A percentile compares a stretch with the other conserved stretches of the same genome.
Evolutionary conservation across 2,888 invertebrate species (phyloP).

Genomic region (Dryadula phaetusa): DNA sequence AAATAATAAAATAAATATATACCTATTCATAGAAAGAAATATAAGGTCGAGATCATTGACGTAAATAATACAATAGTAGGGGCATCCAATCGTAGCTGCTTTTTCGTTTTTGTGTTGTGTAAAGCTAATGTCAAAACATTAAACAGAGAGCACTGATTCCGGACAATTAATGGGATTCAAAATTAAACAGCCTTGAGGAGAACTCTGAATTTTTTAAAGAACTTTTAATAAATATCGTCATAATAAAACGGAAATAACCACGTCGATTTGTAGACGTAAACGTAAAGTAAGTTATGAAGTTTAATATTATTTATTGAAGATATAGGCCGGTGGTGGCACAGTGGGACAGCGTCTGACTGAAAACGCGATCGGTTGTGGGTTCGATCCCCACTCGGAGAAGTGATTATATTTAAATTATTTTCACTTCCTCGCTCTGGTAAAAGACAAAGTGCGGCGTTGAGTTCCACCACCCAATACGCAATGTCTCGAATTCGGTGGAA

Average conservation of each 20-base stretch:
- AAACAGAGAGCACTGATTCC: conserved; percentile 53
- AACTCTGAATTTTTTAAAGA: conserved; percentile 53
- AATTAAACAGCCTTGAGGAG: conserved; percentile 72
- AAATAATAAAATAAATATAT: too few species aligned
- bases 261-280: conserved; percentile 43
- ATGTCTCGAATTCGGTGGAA: too few species aligned
- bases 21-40: too few species aligned
- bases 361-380: too few species aligned
- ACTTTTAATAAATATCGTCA: conserved; percentile 49
- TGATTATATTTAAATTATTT: too few species aligned
- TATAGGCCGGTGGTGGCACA: too few species aligned
- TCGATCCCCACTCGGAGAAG: too few species aligned
- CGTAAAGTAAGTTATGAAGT: neutral
- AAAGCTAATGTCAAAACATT: conserved; percentile 62
- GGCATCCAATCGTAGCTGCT: conserved; percentile 43
- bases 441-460: too few species aligned
- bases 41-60: conserved; percentile 26
- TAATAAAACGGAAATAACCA: conserved; percentile 44
- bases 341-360: too few species aligned
- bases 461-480: too few species aligned
- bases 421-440: too few species aligned
- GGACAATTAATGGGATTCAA: conserved; percentile 57
- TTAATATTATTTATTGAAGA: neutral
- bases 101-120: conserved; percentile 47
- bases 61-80: conserved; percentile 47